Evolutionary conservation across 2,888 invertebrate genomes (phyloP).

Genomic region (Hedychridium roseum): DNA sequence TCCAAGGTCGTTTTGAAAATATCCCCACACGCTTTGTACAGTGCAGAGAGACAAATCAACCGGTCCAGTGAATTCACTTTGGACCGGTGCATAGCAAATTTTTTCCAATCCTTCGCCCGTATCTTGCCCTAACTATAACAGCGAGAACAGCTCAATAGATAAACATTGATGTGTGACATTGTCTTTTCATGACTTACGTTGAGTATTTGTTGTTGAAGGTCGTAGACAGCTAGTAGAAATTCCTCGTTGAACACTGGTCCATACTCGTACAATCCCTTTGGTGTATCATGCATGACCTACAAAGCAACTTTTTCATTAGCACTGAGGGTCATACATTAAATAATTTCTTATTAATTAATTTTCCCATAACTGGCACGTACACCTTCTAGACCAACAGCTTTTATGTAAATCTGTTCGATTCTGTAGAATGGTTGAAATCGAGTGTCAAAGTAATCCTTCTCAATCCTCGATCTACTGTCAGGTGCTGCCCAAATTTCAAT

Average conservation of each 20-base stretch:
- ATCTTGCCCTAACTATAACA: conserved; percentile 64
- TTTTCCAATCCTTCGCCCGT: conserved; percentile 69
- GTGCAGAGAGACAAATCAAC: conserved; percentile 74
- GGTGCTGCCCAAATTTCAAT: conserved; percentile 94
- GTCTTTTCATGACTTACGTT: conserved; percentile 59
- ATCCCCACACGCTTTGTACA: conserved; percentile 83
- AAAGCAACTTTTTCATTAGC: neutral
- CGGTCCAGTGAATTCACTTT: conserved; percentile 70
- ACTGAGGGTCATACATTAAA: neutral
- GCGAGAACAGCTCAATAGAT: neutral
- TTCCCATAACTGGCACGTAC: conserved; percentile 59
- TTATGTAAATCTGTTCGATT: conserved; percentile 88
- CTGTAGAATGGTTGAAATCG: conserved; percentile 91
- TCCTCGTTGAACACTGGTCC: conserved; percentile 83
- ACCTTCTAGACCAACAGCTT: conserved; percentile 67
- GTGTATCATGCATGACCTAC: conserved; percentile 58
- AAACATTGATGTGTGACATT: neutral
- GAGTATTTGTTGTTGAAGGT: conserved; percentile 74
- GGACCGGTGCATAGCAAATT: conserved; percentile 87
- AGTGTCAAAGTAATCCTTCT: conserved; percentile 87
- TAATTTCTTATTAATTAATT: too few species aligned
- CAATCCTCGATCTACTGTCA: conserved; percentile 78
- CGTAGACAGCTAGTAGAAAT: conserved; percentile 77
- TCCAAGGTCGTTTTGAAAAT: conserved; percentile 72
- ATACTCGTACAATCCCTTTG: conserved; percentile 65